Evolutionary conservation across 2,888 invertebrate genomes (phyloP).

Genomic region (Seira sanloemensis): DNA sequence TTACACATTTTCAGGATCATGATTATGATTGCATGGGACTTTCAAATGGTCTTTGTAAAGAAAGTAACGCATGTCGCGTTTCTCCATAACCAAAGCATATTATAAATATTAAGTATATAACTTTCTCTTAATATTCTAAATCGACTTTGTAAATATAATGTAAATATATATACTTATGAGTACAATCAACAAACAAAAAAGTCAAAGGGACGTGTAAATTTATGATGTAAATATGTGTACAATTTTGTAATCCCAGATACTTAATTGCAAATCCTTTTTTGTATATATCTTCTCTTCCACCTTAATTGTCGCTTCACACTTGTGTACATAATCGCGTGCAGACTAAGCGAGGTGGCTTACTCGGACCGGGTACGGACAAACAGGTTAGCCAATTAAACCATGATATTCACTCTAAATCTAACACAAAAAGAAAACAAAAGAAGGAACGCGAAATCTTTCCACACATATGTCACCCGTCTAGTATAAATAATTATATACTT

Average conservation of each 20-base stretch:
- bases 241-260: neutral
- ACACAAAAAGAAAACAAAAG: constrained; percentile 1
- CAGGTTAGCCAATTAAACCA: constrained; percentile 73
- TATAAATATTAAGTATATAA: no score
- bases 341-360: constrained; percentile 74
- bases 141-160: no score
- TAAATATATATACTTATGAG: no score
- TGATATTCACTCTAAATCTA: neutral
- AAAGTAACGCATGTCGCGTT: no score
- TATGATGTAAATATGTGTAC: neutral
- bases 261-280: neutral
- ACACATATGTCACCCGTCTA: neutral
- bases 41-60: no score
- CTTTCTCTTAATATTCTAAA: no score
- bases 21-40: no score
- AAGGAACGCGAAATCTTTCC: neutral
- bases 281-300: neutral
- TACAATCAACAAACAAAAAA: no score
- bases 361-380: constrained; percentile 73
- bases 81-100: no score
- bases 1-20: no score
- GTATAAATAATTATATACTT: no score
- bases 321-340: constrained; percentile 61
- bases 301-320: constrained; percentile 7
- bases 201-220: neutral